Percentiles rank a stretch among this genome's conserved stretches.
Evolutionary conservation across 2,797 vertebrate genomes (phyloP).

Genomic region (Syndactyla subalaris): DNA sequence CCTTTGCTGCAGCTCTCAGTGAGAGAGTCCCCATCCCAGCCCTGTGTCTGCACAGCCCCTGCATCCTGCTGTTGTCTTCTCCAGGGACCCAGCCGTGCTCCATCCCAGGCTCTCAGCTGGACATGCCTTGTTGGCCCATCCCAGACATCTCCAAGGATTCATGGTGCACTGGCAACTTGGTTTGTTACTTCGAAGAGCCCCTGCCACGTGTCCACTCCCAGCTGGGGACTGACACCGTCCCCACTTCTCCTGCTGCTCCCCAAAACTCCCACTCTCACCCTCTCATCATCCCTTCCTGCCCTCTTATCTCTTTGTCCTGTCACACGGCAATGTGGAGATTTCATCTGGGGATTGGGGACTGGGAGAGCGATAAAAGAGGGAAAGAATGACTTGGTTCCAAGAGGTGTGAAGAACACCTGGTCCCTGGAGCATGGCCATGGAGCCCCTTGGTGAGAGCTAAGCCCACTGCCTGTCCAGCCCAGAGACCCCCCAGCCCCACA

Average conservation of each 20-base stretch:
- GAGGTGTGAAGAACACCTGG: too few relatives aligned
- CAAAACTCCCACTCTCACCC: neutral
- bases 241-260: neutral
- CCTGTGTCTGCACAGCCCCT: neutral
- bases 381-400: neutral
- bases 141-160: neutral
- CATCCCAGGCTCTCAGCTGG: neutral
- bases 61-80: neutral
- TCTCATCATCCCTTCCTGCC: neutral
- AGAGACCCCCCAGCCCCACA: neutral
- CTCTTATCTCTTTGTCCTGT: neutral
- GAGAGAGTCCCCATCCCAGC: neutral
- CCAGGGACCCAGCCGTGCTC: neutral
- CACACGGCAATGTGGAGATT: neutral
- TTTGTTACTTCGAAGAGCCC: neutral
- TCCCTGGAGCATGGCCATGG: too few relatives aligned
- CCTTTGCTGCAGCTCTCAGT: neutral
- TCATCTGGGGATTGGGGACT: neutral
- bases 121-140: too few relatives aligned
- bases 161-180: neutral
- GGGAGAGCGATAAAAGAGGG: neutral
- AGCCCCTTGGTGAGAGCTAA: neutral
- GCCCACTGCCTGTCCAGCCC: neutral
- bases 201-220: neutral
- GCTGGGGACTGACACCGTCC: fast-evolving